These are phyloP conservation scores for Dissostichus mawsoni DNA, from an alignment of 2,113 vertebrate species.

Conservation along the genomic window DNA sequence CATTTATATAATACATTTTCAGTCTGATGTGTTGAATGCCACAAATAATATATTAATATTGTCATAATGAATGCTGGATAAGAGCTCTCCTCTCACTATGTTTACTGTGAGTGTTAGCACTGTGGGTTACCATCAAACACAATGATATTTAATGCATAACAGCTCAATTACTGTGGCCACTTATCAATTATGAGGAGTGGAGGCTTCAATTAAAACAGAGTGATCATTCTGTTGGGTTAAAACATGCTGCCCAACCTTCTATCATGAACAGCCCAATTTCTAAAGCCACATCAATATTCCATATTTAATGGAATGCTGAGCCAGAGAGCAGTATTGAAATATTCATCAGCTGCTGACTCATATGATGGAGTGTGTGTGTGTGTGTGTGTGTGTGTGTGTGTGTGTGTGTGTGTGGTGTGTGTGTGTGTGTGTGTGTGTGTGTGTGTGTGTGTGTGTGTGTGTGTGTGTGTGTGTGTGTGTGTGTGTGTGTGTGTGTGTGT, in stretches of 20 bases:
- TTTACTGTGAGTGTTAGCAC: neutral
- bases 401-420: too few species aligned
- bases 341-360: slow-evolving; percentile 51
- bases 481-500: neutral
- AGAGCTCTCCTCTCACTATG: neutral
- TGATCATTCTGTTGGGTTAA: neutral
- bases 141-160: neutral
- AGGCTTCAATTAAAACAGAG: neutral
- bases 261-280: slow-evolving; percentile 22
- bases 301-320: slow-evolving; percentile 43
- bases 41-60: neutral
- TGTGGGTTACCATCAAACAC: slow-evolving; percentile 11
- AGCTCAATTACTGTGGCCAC: neutral
- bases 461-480: too few species aligned
- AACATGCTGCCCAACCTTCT: slow-evolving; percentile 36
- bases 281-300: slow-evolving; percentile 57
- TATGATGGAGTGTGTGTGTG: neutral
- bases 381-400: neutral
- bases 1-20: neutral
- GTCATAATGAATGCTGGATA: neutral
- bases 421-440: too few species aligned
- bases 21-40: neutral
- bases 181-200: neutral
- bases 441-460: too few species aligned
- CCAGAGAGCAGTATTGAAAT: slow-evolving; percentile 45